Percentiles rank a stretch among this genome's conserved stretches.
These are phyloP conservation scores for Halocynthia roretzi DNA, from an alignment of 23 tunicate genomes.

Conservation along the genomic window DNA sequence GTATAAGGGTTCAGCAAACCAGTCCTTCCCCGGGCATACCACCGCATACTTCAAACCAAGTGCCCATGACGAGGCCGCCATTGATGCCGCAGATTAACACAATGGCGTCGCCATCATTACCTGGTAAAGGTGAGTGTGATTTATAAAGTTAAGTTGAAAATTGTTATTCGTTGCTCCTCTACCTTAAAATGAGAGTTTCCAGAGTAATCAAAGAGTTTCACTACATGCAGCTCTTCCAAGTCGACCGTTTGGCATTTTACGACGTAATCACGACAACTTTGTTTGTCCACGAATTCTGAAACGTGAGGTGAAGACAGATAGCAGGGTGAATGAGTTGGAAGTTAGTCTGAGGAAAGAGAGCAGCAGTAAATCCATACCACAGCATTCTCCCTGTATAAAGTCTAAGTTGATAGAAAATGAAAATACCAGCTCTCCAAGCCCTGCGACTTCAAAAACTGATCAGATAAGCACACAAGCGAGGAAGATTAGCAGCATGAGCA, in stretches of 20 bases:
- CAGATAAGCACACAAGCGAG: too few relatives aligned
- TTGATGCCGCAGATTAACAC: not conserved
- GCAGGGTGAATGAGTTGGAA: not conserved
- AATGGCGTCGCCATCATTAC: not conserved
- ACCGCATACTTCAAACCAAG: not conserved
- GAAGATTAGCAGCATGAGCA: too few relatives aligned
- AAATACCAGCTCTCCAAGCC: too few relatives aligned
- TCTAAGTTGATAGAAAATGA: too few relatives aligned
- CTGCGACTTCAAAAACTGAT: too few relatives aligned
- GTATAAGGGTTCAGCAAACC: not conserved
- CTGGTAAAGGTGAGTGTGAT: not conserved
- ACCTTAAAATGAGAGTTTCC: not conserved
- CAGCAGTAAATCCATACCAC: not conserved
- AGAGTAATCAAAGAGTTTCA: not conserved
- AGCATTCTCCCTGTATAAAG: not conserved
- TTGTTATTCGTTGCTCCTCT: not conserved
- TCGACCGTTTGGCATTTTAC: not conserved
- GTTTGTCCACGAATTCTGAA: not conserved
- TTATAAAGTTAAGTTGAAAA: not conserved
- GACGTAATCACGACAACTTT: not conserved
- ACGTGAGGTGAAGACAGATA: not conserved
- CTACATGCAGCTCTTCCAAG: not conserved
- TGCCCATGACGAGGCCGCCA: conserved; percentile 2
- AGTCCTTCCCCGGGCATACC: not conserved
- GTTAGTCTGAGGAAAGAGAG: not conserved